These are phyloP conservation scores for Pemphigus obesinymphae DNA, from an alignment of 1,140 invertebrate species.

Conservation along the genomic window DNA sequence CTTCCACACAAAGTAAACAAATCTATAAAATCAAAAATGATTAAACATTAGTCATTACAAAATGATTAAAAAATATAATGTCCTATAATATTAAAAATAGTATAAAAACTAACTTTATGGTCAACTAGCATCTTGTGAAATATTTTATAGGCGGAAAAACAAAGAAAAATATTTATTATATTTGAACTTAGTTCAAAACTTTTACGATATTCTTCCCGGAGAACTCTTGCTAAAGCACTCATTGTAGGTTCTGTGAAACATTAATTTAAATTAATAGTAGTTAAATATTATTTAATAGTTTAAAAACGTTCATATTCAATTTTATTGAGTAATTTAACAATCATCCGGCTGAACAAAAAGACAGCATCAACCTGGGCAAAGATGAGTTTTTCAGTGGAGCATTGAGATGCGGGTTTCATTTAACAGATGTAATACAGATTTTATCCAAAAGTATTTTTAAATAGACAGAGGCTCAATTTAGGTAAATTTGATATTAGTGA, in stretches of 20 bases:
- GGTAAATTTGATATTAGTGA: too few relatives aligned
- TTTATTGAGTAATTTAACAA: too few relatives aligned
- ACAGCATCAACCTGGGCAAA: too few relatives aligned
- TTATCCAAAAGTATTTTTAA: too few relatives aligned
- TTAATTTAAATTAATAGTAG: too few relatives aligned
- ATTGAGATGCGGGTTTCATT: too few relatives aligned
- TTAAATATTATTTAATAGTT: too few relatives aligned
- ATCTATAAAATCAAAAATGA: slow-evolving; percentile 59
- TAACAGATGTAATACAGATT: too few relatives aligned
- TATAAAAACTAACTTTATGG: slow-evolving; percentile 65
- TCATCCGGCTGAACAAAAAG: too few relatives aligned
- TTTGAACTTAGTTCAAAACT: slow-evolving; percentile 94
- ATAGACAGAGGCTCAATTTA: too few relatives aligned
- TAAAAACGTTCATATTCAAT: too few relatives aligned
- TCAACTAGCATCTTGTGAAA: slow-evolving; percentile 90
- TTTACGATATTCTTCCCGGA: slow-evolving; percentile 94
- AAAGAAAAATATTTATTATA: slow-evolving; percentile 95
- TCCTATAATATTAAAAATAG: slow-evolving; percentile 35
- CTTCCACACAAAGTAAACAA: slow-evolving; percentile 92
- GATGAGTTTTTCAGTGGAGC: too few relatives aligned
- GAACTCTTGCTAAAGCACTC: slow-evolving; percentile 86
- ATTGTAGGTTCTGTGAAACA: slow-evolving; percentile 80
- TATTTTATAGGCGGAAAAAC: slow-evolving; percentile 92
- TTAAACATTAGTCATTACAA: not conserved
- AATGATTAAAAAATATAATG: slow-evolving; percentile 47